Conservation (phyloP, 2,797 vertebrate species). For the Ataeniobius toweri region DNA sequence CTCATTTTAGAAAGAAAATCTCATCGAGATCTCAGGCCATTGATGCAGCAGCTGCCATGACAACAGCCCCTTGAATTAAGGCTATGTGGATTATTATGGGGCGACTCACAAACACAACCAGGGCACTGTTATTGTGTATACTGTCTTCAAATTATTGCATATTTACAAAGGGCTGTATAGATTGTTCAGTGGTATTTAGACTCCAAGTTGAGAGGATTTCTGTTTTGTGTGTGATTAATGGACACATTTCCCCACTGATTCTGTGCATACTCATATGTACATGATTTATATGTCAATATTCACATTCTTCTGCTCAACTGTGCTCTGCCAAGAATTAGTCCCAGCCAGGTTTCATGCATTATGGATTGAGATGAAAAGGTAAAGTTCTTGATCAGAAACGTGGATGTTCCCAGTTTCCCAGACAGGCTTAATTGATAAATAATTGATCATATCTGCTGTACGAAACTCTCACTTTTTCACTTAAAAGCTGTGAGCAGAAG, state of each 20-base stretch:
- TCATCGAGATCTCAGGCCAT: slow-evolving; percentile 62
- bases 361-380: slow-evolving; percentile 69
- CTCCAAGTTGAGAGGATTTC: not conserved
- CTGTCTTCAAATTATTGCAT: slow-evolving; percentile 42
- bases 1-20: slow-evolving; percentile 53
- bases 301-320: slow-evolving; percentile 14
- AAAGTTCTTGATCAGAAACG: slow-evolving; percentile 55
- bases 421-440: slow-evolving; percentile 48
- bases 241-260: slow-evolving; percentile 16
- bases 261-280: slow-evolving; percentile 15
- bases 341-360: slow-evolving; percentile 42
- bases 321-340: slow-evolving; percentile 45
- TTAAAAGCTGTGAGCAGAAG: slow-evolving; percentile 24
- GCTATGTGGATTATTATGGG: slow-evolving; percentile 78
- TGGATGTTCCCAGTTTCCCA: slow-evolving; percentile 47
- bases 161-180: slow-evolving; percentile 1
- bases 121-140: slow-evolving; percentile 52
- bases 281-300: slow-evolving; percentile 19
- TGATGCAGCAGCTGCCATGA: slow-evolving; percentile 77
- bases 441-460: slow-evolving; percentile 51
- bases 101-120: slow-evolving; percentile 72
- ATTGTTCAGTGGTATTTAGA: not conserved
- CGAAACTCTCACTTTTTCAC: slow-evolving; percentile 28
- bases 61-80: slow-evolving; percentile 75
- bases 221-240: slow-evolving; percentile 1